Conservation (phyloP, 2,888 invertebrate genomes). For the Drosophila gaucha region DNA sequence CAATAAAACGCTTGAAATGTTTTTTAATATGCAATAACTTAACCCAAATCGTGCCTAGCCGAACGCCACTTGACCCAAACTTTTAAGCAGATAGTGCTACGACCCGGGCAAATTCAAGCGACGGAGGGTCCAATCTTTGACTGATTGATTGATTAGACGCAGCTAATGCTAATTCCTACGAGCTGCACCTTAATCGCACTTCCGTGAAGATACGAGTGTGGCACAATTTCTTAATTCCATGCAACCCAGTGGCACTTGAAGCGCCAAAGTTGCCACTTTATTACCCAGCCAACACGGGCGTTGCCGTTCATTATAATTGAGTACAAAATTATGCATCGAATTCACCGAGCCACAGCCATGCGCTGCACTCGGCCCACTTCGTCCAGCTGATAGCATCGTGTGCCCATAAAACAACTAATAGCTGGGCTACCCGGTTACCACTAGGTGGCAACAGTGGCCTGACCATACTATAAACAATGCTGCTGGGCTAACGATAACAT, state of each 20-base stretch:
- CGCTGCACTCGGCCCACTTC: constrained; percentile 42
- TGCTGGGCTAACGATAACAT: constrained; percentile 56
- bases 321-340: constrained; percentile 79
- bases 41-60: constrained; percentile 60
- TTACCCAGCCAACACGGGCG: constrained; percentile 54
- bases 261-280: constrained; percentile 57
- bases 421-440: constrained; percentile 31
- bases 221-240: constrained; percentile 62
- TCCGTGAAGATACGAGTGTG: constrained; percentile 19
- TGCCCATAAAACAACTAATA: constrained; percentile 69
- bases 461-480: constrained; percentile 70
- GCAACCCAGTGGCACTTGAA: constrained; percentile 48
- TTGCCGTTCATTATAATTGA: constrained; percentile 74
- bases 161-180: constrained; percentile 61
- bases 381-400: constrained; percentile 61
- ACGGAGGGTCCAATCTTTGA: constrained; percentile 3
- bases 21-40: constrained; percentile 73
- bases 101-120: constrained; percentile 3
- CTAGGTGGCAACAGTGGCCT: constrained; percentile 17
- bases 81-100: constrained; percentile 40
- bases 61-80: constrained; percentile 65
- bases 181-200: constrained; percentile 40
- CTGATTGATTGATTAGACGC: constrained; percentile 64
- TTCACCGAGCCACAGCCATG: constrained; percentile 33
- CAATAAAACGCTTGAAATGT: constrained; percentile 75